Evolutionary conservation across 2,797 vertebrate species (phyloP), one percentile per base, ranked within the genome.

Genomic region (Tangara arthus): DNA sequence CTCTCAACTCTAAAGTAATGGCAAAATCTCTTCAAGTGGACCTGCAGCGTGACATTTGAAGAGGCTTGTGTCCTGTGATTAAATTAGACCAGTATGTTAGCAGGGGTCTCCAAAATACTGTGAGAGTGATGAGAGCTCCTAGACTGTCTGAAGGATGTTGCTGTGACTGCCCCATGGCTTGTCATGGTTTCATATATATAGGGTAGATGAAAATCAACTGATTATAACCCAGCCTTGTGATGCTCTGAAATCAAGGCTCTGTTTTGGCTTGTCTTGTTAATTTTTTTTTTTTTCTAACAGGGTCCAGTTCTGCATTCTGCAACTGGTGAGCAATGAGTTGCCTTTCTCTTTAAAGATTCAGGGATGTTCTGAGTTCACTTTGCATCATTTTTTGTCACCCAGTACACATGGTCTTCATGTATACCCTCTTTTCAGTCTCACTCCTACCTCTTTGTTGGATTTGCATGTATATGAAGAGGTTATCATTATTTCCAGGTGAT

Each of bases 341-440:
- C 41, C 11, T 64, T 84, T 93, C 15, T 24, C 17, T 14, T 66
- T 65, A 37, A 42, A 69, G 21, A 42, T 50, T 53, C 24, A 26
- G n/a, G 19, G 41, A 9, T 57, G 15, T 60, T 86, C 4, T 6
- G 17, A 52, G 65, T 78, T 80, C 11, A 18, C 11, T 65, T 82
- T 52, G 34, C 30, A 35, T 28, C 4, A 1, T 60, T 22, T 69
- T 90, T 84, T 70, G 30, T 60, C 15, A 39, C 15, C 4, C 15
- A 61, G 3, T 42, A 47, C 21, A 17, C 0, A 1, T 39, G 22
- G 8, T 68, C 21, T 82, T 82, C 8, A 3, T 15, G 3, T 41
- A 16, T 70, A 21, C 26, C 16, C 9, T 41, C 34, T 77, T 65
- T 64, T 42, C 42, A 42, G 21, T 73, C n/a, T 66, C 24, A 21